Evolutionary conservation across 2,888 invertebrate species (phyloP), one percentile per base, ranked within the genome.

Genomic region (Alentia gelatinosa): DNA sequence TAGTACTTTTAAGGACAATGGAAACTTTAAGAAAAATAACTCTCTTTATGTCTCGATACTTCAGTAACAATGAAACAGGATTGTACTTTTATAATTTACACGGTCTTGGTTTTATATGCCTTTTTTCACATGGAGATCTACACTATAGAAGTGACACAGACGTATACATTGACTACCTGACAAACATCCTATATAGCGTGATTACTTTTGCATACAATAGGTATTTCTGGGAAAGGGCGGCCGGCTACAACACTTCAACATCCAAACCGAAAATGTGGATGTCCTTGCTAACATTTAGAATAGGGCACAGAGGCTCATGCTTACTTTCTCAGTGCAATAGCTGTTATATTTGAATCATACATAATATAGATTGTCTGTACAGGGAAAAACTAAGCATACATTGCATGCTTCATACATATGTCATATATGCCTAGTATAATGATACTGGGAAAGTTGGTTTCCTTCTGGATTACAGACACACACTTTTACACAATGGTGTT

Each of bases 1-100:
- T 79, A 79, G 39, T 39, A 35, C 23, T 79, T 79, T 79, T 37
- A 79, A 79, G 79, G 79, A 79, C 79, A 86, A 86, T 86, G 35
- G 86, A 86, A 47, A 47, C 42, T 47, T 86, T 86, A 86, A 86
- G 42, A 86, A 86, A 86, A 86, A 86, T 86, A 86, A 86, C 86
- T 86, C 50, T 86, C 86, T 86, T 86, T 79, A 39, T 79, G 79
- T 79, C 39, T 39, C 79, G 39, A 79, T n/a, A 79, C 79, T 79
- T 35, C 79, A 79, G 79, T 79, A 79, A 68, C 39, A 79, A 79
- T 79, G 37, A 79, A 79, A 79, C 79, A 35, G 12, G 35, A 5
- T 37, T 79, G 23, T 79, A 37, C 5, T n/a, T n/a, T 15, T 79
- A 79, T 79, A 7, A 4, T 79, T 37, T 79, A 35, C 37, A 79